These are phyloP conservation scores for Tiliacea aurago DNA, from an alignment of 2,888 invertebrate genomes.

Conservation along the genomic window DNA sequence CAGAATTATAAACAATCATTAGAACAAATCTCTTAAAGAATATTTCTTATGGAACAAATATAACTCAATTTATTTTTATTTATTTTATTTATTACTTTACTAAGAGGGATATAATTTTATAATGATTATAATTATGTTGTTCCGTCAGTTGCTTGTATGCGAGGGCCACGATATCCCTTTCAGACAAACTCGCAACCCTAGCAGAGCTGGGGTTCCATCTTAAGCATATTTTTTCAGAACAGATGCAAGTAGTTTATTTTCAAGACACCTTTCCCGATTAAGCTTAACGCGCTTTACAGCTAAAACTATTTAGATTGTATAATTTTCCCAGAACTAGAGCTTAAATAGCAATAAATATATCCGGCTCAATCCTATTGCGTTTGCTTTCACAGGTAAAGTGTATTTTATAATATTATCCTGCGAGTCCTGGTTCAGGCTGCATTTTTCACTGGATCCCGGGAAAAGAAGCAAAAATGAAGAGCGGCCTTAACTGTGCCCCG, in stretches of 20 bases:
- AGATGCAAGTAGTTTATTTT: background rate
- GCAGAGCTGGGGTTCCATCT: too few species aligned
- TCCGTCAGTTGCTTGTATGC: too few species aligned
- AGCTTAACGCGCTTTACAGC: background rate
- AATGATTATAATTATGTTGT: too few species aligned
- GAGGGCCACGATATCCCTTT: too few species aligned
- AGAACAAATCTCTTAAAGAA: too few species aligned
- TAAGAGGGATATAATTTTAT: too few species aligned
- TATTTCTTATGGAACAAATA: too few species aligned
- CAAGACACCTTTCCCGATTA: background rate
- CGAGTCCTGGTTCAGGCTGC: constrained; percentile 70
- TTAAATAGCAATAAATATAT: constrained; percentile 67
- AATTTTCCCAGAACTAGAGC: constrained; percentile 35
- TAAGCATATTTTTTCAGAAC: background rate
- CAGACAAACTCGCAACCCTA: too few species aligned
- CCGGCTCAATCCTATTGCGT: constrained; percentile 62
- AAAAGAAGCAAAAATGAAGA: constrained; percentile 78
- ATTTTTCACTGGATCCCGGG: constrained; percentile 76
- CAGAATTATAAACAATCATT: too few species aligned
- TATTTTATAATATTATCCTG: constrained; percentile 77
- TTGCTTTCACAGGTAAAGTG: constrained; percentile 72
- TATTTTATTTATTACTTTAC: too few species aligned
- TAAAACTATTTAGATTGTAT: background rate
- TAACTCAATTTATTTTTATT: too few species aligned
- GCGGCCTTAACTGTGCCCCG: constrained; percentile 73